Conservation (phyloP, 2,113 vertebrate genomes). For the Myxocyprinus asiaticus region DNA sequence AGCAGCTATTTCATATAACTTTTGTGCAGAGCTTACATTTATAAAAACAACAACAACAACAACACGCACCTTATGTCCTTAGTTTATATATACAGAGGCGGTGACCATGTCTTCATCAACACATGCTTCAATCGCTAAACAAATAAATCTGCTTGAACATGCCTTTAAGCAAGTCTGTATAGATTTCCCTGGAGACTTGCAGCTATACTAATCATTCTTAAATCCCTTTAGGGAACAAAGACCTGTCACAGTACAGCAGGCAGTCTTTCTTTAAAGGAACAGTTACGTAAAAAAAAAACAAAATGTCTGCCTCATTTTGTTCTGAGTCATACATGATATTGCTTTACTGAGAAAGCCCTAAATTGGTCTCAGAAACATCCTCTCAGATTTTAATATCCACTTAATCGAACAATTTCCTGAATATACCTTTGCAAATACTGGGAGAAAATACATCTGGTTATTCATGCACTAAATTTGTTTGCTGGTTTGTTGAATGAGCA, state of each 20-base stretch:
- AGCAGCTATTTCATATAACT: neutral
- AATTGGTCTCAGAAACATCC: neutral
- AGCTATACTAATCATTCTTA: slow-evolving; percentile 38
- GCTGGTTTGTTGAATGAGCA: neutral
- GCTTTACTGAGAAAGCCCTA: slow-evolving; percentile 7
- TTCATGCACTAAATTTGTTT: neutral
- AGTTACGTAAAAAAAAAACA: no score
- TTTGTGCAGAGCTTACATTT: no score
- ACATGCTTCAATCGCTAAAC: slow-evolving; percentile 30
- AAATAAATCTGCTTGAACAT: slow-evolving; percentile 42
- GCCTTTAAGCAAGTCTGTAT: slow-evolving; percentile 28
- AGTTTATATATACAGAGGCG: slow-evolving; percentile 12
- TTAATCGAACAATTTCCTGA: neutral
- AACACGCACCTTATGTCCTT: neutral
- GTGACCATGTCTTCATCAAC: slow-evolving; percentile 20
- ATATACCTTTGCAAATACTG: neutral
- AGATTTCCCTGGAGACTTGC: slow-evolving; percentile 42
- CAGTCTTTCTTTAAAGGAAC: no score
- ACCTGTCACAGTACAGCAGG: slow-evolving; percentile 14
- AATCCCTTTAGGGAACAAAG: slow-evolving; percentile 9
- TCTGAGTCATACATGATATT: slow-evolving; percentile 28
- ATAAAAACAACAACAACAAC: neutral
- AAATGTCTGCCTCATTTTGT: slow-evolving; percentile 4
- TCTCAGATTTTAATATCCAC: neutral
- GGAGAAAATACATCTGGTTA: neutral